phyloP scores from a whole-genome alignment of 2,113 vertebrate species.

The Glaucomys volans region DNA sequence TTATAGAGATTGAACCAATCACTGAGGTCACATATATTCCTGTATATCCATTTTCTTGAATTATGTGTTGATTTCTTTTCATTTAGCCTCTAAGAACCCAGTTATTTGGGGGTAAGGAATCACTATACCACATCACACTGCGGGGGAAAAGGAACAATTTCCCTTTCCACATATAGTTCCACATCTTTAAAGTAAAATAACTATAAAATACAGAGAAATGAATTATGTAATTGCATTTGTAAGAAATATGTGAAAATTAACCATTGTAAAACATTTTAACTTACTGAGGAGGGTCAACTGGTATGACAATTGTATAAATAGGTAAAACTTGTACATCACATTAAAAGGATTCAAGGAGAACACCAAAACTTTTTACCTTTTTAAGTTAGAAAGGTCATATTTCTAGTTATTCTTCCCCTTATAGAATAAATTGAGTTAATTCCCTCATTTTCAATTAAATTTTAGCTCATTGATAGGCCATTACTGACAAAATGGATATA shows the following conservation, averaged over 20 bases:
- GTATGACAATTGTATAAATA: not conserved
- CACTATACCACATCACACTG: no score
- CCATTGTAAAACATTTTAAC: constrained; percentile 19
- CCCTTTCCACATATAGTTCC: not conserved
- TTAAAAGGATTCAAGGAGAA: not conserved
- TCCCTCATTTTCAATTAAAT: constrained; percentile 74
- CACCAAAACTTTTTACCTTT: constrained; percentile 25
- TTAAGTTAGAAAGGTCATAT: constrained; percentile 62
- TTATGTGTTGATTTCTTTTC: not conserved
- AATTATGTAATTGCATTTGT: not conserved
- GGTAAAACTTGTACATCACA: not conserved
- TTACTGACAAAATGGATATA: constrained; percentile 65
- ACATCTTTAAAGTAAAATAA: not conserved
- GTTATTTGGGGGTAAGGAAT: not conserved
- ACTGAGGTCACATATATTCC: not conserved
- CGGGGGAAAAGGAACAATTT: not conserved
- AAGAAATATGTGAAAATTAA: not conserved
- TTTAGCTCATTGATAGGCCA: constrained; percentile 59
- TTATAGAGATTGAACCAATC: not conserved
- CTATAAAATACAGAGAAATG: not conserved
- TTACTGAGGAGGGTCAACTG: not conserved
- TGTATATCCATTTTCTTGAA: not conserved
- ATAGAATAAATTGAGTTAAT: constrained; percentile 63
- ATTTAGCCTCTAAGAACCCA: not conserved
- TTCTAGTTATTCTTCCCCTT: constrained; percentile 61